Conservation (phyloP, 2,888 invertebrate genomes). For the Tineola bisselliella region DNA sequence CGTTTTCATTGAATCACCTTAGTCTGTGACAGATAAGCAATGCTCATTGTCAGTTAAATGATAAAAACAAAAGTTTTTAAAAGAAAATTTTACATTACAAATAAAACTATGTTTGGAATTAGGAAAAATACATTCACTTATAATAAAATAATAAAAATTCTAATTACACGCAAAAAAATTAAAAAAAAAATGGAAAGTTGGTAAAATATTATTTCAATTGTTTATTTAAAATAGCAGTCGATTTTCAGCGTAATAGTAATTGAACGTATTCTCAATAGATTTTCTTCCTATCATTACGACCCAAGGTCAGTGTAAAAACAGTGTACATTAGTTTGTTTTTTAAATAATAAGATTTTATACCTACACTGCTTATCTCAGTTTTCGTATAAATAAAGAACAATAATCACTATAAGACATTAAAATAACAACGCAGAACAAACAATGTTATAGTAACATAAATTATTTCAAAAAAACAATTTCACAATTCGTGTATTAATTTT, state of each 20-base stretch:
- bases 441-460: not conserved
- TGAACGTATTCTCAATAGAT: no score
- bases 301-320: not conserved
- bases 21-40: conserved; percentile 11
- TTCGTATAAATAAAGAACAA: not conserved
- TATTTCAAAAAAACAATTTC: not conserved
- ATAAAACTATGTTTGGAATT: no score
- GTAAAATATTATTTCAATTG: no score
- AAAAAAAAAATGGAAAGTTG: no score
- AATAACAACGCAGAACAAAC: not conserved
- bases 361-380: no score
- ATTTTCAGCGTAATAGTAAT: no score
- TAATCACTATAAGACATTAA: not conserved
- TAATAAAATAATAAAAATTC: no score
- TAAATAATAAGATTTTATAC: no score
- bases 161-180: no score
- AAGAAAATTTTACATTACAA: not conserved
- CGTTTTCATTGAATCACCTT: conserved; percentile 7
- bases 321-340: not conserved
- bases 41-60: not conserved
- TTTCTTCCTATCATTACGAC: no score
- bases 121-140: no score
- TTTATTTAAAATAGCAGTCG: no score
- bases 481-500: not conserved
- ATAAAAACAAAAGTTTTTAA: not conserved